Percentiles rank a stretch among this genome's conserved stretches.
phyloP scores from a whole-genome alignment of 2,113 vertebrate genomes.

The Epinephelus cyanopodus region DNA sequence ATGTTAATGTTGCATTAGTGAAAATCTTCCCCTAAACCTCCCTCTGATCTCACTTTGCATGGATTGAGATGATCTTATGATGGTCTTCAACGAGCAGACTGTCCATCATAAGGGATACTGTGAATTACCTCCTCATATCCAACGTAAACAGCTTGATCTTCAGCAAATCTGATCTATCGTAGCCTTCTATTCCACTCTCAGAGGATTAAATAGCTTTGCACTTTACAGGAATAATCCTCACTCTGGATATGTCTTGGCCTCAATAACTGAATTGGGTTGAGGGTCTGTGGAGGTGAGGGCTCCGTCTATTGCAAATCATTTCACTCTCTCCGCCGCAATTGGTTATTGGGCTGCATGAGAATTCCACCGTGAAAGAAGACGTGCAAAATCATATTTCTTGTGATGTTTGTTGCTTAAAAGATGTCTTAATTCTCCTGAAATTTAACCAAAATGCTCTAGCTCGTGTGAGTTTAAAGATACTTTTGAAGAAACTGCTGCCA shows the following conservation, averaged over 20 bases:
- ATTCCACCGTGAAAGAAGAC: background rate
- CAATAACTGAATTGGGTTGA: conserved; percentile 62
- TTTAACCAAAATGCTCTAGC: background rate
- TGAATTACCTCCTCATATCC: conserved; percentile 71
- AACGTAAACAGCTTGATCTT: conserved; percentile 78
- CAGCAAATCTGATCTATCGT: conserved; percentile 75
- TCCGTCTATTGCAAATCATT: conserved; percentile 15
- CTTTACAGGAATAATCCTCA: conserved; percentile 77
- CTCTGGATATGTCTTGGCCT: conserved; percentile 71
- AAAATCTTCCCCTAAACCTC: conserved; percentile 66
- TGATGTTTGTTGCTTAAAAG: conserved; percentile 15
- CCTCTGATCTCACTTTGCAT: conserved; percentile 63
- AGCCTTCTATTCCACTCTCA: conserved; percentile 67
- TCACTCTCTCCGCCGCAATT: background rate
- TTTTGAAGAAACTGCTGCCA: background rate
- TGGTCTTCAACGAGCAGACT: conserved; percentile 61
- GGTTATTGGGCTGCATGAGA: background rate
- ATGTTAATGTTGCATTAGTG: conserved; percentile 74
- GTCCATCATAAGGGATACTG: conserved; percentile 65
- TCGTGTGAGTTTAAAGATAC: background rate
- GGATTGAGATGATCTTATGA: conserved; percentile 73
- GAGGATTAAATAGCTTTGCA: conserved; percentile 78
- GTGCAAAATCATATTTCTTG: background rate
- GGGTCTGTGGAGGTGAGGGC: conserved; percentile 43
- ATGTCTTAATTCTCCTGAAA: background rate